These are phyloP conservation scores for Hippasteria phrygiana DNA, from an alignment of 53 echinoderm and acorn worm species.

Conservation along the genomic window DNA sequence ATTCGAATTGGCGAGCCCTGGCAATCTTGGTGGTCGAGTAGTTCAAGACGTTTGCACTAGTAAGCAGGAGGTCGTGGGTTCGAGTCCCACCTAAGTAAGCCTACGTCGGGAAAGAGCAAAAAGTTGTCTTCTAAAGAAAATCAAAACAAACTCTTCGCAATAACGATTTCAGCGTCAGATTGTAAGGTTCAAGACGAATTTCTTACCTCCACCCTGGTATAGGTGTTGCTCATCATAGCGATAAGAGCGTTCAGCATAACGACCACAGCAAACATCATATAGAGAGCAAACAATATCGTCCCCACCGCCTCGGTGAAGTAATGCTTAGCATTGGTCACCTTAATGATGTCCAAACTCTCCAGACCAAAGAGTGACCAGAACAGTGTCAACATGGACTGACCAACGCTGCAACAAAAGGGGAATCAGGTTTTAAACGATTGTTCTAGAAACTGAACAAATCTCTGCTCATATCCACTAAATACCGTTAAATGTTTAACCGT, in stretches of 20 bases:
- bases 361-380: constrained; percentile 98
- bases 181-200: background rate
- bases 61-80: no score
- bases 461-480: no score
- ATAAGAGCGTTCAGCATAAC: constrained; percentile 96
- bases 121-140: no score
- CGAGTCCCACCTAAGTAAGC: background rate
- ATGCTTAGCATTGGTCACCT: constrained; percentile 71
- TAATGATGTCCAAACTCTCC: constrained; percentile 74
- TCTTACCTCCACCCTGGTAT: constrained; percentile 93
- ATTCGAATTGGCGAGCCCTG: no score
- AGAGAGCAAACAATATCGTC: constrained; percentile 81
- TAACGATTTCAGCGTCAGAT: background rate
- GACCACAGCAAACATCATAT: constrained; percentile 96
- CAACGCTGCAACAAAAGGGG: constrained; percentile 65
- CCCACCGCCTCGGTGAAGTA: constrained; percentile 88
- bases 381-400: constrained; percentile 86
- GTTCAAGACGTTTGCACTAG: no score
- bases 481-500: no score
- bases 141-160: no score
- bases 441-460: no score
- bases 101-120: no score
- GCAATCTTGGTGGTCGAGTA: no score
- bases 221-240: constrained; percentile 98
- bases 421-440: background rate